Evolutionary conservation across 2,888 invertebrate species (phyloP).

Genomic region (Apomyelois bistriatella): DNA sequence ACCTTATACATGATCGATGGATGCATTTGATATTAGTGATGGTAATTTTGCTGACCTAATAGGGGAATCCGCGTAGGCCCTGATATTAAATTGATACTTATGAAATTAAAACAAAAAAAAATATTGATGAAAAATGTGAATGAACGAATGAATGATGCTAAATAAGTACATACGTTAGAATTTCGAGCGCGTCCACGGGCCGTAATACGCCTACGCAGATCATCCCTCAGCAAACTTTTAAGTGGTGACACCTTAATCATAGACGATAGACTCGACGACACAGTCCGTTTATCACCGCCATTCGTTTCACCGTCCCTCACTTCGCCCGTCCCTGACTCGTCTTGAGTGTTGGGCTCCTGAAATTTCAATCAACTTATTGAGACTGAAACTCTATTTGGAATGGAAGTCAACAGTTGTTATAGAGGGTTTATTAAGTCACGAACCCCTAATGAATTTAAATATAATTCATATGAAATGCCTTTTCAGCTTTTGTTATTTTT

Average conservation of each 20-base stretch:
- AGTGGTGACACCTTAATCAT: conserved; percentile 91
- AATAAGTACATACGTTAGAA: conserved; percentile 55
- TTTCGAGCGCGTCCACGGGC: conserved; percentile 82
- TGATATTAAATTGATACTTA: not conserved
- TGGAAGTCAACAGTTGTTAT: conserved; percentile 14
- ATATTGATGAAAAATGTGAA: conserved; percentile 11
- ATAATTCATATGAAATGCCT: too few relatives aligned
- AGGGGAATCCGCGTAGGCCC: conserved; percentile 6
- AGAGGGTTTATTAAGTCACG: too few relatives aligned
- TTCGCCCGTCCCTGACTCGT: conserved; percentile 50
- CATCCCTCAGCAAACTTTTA: conserved; percentile 91
- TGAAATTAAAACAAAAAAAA: not conserved
- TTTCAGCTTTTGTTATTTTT: too few relatives aligned
- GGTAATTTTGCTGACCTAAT: conserved; percentile 2
- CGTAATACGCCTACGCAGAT: conserved; percentile 89
- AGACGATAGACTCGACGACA: conserved; percentile 86
- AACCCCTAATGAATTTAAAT: too few relatives aligned
- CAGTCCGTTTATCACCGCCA: conserved; percentile 63
- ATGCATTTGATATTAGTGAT: not conserved
- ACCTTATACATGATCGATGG: too few relatives aligned
- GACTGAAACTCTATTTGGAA: not conserved
- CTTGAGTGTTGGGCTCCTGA: conserved; percentile 60
- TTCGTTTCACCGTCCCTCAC: conserved; percentile 55
- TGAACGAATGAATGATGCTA: conserved; percentile 1
- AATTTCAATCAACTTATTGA: conserved; percentile 16